Base-by-base conservation (phyloP, 2,797 vertebrate species). In the Epinephelus awoara region DNA sequence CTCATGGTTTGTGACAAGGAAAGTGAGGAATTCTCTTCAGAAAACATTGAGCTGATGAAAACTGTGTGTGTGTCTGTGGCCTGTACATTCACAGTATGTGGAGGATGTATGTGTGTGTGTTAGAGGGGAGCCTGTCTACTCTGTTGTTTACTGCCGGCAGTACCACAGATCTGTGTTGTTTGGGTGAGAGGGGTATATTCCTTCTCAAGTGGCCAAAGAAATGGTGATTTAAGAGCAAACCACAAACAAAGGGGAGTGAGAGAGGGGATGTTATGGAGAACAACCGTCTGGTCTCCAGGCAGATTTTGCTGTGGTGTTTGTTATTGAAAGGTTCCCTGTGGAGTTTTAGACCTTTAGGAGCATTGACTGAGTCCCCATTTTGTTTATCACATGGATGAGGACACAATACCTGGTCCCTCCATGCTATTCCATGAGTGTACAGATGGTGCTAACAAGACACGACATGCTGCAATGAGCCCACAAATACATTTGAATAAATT, bases 1-100 rank as follows among this genome's bases (percentile, higher is more conserved):
- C 25, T 81, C 73, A 81, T 83, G 89, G 79, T 93, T 92, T 88
- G 86, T 83, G 82, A 90, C 79, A 67, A 54, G 72, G 75, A 82
- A 86, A 77, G 80, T 61, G 70, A 67, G 83, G 80, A 87, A 87
- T 85, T 89, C 47, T 82, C 72, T 34, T 69, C 42, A 81, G 79
- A 77, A 89, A 70, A 85, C 65, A 52, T 29, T 46, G 6, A 65
- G 52, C 66, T 38, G 70, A 72, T 79, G n/a, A n/a, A 68, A 80
- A 79, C 58, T 46, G 23, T 67, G 47, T 64, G 12, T 25, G 52
- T 72, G 52, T 65, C 38, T 76, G 72, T 63, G 66, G 57, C 47
- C 29, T 65, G 46, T 40, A 49, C 47, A 50, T 67, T n/a, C 44
- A 54, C 59, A 54, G 51, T 73, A 25, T 54, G 50, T 52, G 63